Conservation (phyloP, 2,797 vertebrate species). For the Apogon talboti region DNA sequence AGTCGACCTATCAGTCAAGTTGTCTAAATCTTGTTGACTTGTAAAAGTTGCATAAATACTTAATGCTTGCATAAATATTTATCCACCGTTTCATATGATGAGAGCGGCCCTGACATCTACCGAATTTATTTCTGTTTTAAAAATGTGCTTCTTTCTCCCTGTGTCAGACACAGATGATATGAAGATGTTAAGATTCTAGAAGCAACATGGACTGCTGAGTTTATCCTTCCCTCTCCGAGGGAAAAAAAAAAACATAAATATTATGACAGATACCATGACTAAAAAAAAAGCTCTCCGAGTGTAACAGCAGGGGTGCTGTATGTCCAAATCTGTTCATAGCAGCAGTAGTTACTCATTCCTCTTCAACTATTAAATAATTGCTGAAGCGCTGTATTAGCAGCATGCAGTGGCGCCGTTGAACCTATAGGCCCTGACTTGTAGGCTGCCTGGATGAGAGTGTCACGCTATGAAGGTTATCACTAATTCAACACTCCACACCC, state of each 20-base stretch:
- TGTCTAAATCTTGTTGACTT: conserved; percentile 11
- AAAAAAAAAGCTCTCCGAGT: conserved; percentile 18
- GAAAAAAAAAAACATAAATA: conserved; percentile 20
- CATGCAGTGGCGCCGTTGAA: conserved; percentile 38
- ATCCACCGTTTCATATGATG: conserved; percentile 11
- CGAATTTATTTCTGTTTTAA: conserved; percentile 18
- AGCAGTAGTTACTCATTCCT: conserved; percentile 28
- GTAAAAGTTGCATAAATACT: conserved; percentile 15
- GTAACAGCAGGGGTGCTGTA: conserved; percentile 32
- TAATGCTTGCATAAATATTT: conserved; percentile 9
- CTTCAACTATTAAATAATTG: conserved; percentile 54
- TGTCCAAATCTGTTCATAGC: conserved; percentile 32
- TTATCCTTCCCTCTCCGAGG: conserved; percentile 45
- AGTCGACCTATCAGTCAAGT: conserved; percentile 18
- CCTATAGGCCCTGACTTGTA: conserved; percentile 45
- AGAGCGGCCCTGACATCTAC: conserved; percentile 5
- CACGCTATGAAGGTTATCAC: conserved; percentile 82
- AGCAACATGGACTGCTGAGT: conserved; percentile 57
- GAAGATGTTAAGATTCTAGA: conserved; percentile 61
- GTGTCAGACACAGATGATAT: conserved; percentile 47
- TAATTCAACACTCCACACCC: conserved; percentile 85
- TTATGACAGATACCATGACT: conserved; percentile 55
- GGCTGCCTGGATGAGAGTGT: conserved; percentile 45
- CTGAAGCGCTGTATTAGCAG: conserved; percentile 42
- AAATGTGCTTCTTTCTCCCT: conserved; percentile 22